Base-by-base conservation (phyloP, 1,140 invertebrate species). In the Ectropis grisescens region DNA sequence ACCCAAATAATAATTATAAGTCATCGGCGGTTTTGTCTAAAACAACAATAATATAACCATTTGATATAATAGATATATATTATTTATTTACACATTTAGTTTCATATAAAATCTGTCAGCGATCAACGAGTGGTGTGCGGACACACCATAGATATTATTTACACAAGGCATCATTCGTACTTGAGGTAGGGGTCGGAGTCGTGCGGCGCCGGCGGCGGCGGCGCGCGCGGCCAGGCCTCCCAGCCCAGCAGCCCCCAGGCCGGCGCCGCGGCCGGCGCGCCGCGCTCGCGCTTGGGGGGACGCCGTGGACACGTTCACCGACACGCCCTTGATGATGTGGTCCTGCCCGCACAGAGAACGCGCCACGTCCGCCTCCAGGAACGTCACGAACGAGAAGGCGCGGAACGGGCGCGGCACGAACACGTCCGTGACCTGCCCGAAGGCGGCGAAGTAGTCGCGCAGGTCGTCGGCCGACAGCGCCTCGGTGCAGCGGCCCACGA, bases 361-460 rank as follows among this genome's bases (percentile, higher is more conserved):
- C 3, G 96, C 96, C 23, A 97, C 90, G 70, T 97, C 95, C 4
- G 94, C 94, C 78, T 98, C 95, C 43, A 96, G 82, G 82, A 98
- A 98, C 23, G 94, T 97, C 11, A 98, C 94, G 82, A 98, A 98
- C 51, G 94, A 94, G 75, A 98, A 98, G 25, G 95, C 95, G 40
- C 96, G 86, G 81, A 97, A 97, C 29, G 93, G 95, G 81, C 92
- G 94, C 13, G 96, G 96, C 57, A 98, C 96, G 76, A 98, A 97
- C 26, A 97, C 94, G 84, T 97, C 95, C 27, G 93, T 95, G 35
- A 97, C 94, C 84, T 95, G 94, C 28, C 97, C 97, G 70, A 92
- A 99, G 78, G 96, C 94, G 25, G 88, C 87, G 83, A 98, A 99
- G 87, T 98, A 98, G 53, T 97, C 94, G 50, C 91, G 87, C 38